phyloP scores from a whole-genome alignment of 2,113 vertebrate species.

The Clarias macrocephalus region DNA sequence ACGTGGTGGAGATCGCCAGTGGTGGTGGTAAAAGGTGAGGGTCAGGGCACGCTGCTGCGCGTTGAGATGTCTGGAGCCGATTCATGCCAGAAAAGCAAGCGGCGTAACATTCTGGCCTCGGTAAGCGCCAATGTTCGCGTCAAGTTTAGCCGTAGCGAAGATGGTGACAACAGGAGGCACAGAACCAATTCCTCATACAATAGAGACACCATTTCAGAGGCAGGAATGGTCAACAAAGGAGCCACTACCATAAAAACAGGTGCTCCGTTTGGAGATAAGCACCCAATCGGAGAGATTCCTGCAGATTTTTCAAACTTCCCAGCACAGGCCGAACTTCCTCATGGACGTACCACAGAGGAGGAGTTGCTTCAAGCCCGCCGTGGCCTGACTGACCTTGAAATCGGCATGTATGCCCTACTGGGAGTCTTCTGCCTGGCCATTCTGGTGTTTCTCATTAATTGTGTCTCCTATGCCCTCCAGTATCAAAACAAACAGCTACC shows the following conservation, averaged over 20 bases:
- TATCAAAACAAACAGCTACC: constrained; percentile 90
- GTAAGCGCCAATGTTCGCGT: constrained; percentile 79
- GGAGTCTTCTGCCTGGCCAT: constrained; percentile 96
- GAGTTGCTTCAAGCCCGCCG: constrained; percentile 77
- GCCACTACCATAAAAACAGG: constrained; percentile 73
- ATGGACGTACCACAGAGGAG: constrained; percentile 71
- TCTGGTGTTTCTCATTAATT: constrained; percentile 93
- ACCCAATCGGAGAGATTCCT: constrained; percentile 73
- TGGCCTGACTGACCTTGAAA: constrained; percentile 88
- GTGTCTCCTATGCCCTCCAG: constrained; percentile 88
- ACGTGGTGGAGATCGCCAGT: constrained; percentile 74
- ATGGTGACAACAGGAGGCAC: constrained; percentile 76
- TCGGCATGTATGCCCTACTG: constrained; percentile 94
- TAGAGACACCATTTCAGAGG: constrained; percentile 75
- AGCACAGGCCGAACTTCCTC: constrained; percentile 78
- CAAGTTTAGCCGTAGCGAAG: constrained; percentile 77
- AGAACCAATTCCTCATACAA: constrained; percentile 71
- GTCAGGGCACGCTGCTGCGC: constrained; percentile 84
- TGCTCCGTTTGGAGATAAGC: constrained; percentile 72
- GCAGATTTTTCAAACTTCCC: constrained; percentile 87
- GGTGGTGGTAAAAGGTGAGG: constrained; percentile 83
- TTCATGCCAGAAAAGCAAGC: constrained; percentile 85
- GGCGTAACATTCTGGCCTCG: constrained; percentile 79
- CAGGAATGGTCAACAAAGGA: constrained; percentile 71
- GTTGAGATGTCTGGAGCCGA: constrained; percentile 87